These are phyloP conservation scores for Stenopsyche tienmushanensis DNA, from an alignment of 1,140 invertebrate species.

Conservation along the genomic window DNA sequence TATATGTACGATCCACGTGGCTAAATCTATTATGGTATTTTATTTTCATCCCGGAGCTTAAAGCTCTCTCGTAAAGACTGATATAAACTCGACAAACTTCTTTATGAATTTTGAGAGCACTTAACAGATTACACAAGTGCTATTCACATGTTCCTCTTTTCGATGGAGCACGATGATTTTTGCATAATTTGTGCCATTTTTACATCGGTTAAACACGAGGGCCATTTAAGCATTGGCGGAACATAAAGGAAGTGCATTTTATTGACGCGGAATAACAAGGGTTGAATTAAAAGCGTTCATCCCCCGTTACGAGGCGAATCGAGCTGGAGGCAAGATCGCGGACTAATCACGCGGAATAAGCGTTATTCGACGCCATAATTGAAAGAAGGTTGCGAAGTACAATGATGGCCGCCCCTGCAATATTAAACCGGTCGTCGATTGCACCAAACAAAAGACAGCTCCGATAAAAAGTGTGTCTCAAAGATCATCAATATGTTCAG, in stretches of 20 bases:
- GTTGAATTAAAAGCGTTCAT: not conserved
- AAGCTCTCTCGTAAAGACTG: no score
- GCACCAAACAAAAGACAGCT: not conserved
- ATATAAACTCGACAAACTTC: no score
- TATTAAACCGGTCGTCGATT: not conserved
- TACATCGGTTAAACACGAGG: no score
- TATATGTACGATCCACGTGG: no score
- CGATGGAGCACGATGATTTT: no score
- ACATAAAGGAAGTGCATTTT: constrained; percentile 10
- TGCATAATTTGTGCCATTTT: no score
- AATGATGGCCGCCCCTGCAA: not conserved
- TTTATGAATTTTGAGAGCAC: no score
- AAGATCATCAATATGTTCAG: not conserved
- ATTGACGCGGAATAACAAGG: constrained; percentile 21
- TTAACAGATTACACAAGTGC: no score
- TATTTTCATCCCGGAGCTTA: no score
- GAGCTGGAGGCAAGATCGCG: not conserved
- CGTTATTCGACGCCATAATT: constrained; percentile 14
- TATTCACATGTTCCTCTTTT: no score
- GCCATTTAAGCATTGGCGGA: not conserved
- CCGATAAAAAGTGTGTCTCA: not conserved
- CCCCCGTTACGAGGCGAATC: constrained; percentile 1
- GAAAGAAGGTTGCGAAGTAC: constrained; percentile 7
- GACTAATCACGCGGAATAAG: constrained; percentile 21
- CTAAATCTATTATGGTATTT: no score